Evolutionary conservation across 2,888 invertebrate species (phyloP).

Genomic region (Ormyrus nitidulus): DNA sequence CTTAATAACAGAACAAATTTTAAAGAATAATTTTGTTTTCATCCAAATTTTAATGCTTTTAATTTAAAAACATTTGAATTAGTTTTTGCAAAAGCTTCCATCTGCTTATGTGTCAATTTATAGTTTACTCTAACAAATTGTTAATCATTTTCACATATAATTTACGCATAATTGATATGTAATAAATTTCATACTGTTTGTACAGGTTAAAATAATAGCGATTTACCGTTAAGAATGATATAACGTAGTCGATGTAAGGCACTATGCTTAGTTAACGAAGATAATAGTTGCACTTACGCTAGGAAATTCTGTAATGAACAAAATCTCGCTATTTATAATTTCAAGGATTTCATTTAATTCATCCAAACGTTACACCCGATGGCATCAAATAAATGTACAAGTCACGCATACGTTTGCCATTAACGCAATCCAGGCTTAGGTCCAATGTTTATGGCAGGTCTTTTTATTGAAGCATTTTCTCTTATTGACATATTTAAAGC

Average conservation of each 20-base stretch:
- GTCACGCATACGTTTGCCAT: no score
- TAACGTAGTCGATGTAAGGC: background rate
- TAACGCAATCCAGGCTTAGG: conserved; percentile 13
- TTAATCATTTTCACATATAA: no score
- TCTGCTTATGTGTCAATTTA: no score
- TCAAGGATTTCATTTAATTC: background rate
- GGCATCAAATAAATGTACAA: background rate
- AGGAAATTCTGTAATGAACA: background rate
- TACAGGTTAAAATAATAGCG: no score
- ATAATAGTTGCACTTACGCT: conserved; percentile 13
- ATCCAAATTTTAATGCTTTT: background rate
- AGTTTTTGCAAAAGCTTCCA: no score
- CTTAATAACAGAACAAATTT: background rate
- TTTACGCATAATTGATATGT: no score
- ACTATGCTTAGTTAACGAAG: conserved; percentile 7
- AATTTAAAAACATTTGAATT: no score
- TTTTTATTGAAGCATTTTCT: background rate
- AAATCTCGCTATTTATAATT: background rate
- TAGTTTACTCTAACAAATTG: no score
- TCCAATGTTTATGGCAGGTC: background rate
- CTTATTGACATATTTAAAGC: no score
- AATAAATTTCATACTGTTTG: no score
- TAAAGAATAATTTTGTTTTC: background rate
- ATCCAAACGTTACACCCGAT: conserved; percentile 1
- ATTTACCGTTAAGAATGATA: background rate